Evolutionary conservation across 2,888 invertebrate species (phyloP), one percentile per base, ranked within the genome.

Genomic region (Tryphoninae sp.): DNA sequence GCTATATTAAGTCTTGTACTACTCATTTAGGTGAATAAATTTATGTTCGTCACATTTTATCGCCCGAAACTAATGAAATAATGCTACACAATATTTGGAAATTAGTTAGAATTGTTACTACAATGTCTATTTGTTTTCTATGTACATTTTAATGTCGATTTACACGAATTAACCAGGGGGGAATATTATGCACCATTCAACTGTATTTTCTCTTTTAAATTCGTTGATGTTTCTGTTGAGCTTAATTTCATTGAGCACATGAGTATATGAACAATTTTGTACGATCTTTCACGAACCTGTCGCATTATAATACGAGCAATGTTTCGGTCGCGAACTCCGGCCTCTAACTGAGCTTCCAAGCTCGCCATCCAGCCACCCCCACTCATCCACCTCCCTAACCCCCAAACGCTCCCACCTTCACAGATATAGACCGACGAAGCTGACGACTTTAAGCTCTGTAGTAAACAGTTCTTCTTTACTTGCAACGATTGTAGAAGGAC

Each of bases 291-390:
- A 49, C 71, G 51, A 59, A 22, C 53, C 75, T 68, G 69, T 55
- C 62, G 73, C 74, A 73, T 78, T 67, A 71, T 64, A 64, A 8
- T 23, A 19, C 53, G 61, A 58, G 22, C 82, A 85, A 86, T 83
- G 83, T 85, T 85, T 75, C 87, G 86, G 88, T 87, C 87, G 87
- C 89, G 89, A 88, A 87, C 87, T 88, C 88, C 86, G 86, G 83
- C 88, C 87, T 87, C 88, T 88, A 86, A 90, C 90, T 90, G 89
- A 87, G 80, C 84, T 78, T 76, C 71, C 78, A 71, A 80, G 83
- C 82, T 80, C 80, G 62, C 75, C 65, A 72, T 65, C 76, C 62
- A 80, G 84, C 73, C 83, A 59, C 55, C 59, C 69, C 80, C 61
- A 72, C 45, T 23, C 59, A 19, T 26, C 16, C 40, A 49, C 61